These are phyloP conservation scores for Clanis bilineata DNA, from an alignment of 2,888 invertebrate genomes.

Conservation along the genomic window DNA sequence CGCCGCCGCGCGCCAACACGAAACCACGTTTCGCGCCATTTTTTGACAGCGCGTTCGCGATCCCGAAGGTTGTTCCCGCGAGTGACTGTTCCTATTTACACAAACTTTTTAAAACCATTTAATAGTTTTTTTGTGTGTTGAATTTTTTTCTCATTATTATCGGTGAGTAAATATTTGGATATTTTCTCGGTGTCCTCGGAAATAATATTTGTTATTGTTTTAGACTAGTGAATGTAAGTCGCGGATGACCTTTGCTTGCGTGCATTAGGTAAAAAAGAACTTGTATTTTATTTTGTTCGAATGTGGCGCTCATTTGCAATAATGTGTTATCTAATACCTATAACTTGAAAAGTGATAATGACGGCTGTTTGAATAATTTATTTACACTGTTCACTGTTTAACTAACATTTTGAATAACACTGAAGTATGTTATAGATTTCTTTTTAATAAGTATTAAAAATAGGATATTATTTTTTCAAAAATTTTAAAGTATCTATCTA, in stretches of 20 bases:
- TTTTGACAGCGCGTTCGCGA: constrained; percentile 33
- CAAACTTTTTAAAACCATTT: background rate
- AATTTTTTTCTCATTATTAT: background rate
- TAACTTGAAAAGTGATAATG: background rate
- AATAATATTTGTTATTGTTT: constrained; percentile 1
- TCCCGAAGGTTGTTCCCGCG: background rate
- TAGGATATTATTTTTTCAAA: no score
- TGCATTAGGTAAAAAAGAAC: background rate
- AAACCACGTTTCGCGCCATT: constrained; percentile 47
- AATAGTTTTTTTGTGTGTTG: background rate
- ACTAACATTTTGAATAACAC: background rate
- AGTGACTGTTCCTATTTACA: constrained; percentile 9
- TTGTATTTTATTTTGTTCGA: background rate
- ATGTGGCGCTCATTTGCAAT: background rate
- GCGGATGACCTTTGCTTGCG: background rate
- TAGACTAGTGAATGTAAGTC: background rate
- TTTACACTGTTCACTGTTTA: background rate
- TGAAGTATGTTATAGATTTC: no score
- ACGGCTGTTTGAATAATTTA: background rate
- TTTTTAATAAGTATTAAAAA: no score
- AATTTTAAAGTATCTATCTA: no score
- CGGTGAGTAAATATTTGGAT: background rate
- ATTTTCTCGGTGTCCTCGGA: background rate
- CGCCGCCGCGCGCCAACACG: constrained; percentile 37
- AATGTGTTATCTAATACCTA: background rate